A percentile compares a stretch with the other conserved stretches of the same genome.
These are phyloP conservation scores for Sesia apiformis DNA, from an alignment of 2,888 invertebrate species.

Conservation along the genomic window DNA sequence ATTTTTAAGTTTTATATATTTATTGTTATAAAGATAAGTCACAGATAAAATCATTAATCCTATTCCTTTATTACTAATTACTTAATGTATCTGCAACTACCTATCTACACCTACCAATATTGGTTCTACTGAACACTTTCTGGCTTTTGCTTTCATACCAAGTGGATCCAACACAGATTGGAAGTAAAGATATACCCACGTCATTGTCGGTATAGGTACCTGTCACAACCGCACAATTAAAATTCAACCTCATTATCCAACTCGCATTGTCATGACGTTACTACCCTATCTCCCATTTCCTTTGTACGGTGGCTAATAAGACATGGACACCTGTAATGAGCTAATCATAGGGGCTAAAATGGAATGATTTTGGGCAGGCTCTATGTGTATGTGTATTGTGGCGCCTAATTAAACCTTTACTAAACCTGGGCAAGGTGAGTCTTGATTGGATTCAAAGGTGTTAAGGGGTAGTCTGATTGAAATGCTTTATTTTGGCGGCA, in stretches of 20 bases:
- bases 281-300: constrained; percentile 9
- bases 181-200: background rate
- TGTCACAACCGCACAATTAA: constrained; percentile 21
- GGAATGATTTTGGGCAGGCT: too few species aligned
- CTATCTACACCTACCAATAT: too few species aligned
- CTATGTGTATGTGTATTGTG: constrained; percentile 19
- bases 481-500: constrained; percentile 16
- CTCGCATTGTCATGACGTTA: constrained; percentile 39
- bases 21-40: too few species aligned
- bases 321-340: too few species aligned
- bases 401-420: constrained; percentile 48
- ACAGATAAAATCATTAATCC: too few species aligned
- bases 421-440: constrained; percentile 19
- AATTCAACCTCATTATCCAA: constrained; percentile 32
- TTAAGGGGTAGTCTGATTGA: constrained; percentile 25
- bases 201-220: background rate
- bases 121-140: too few species aligned
- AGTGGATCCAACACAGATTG: background rate
- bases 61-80: too few species aligned
- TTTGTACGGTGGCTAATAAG: background rate
- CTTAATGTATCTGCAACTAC: too few species aligned
- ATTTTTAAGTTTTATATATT: too few species aligned
- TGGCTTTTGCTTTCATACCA: background rate
- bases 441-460: constrained; percentile 55
- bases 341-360: too few species aligned